Conservation (phyloP, 2,888 invertebrate genomes). For the Xestia ashworthii region DNA sequence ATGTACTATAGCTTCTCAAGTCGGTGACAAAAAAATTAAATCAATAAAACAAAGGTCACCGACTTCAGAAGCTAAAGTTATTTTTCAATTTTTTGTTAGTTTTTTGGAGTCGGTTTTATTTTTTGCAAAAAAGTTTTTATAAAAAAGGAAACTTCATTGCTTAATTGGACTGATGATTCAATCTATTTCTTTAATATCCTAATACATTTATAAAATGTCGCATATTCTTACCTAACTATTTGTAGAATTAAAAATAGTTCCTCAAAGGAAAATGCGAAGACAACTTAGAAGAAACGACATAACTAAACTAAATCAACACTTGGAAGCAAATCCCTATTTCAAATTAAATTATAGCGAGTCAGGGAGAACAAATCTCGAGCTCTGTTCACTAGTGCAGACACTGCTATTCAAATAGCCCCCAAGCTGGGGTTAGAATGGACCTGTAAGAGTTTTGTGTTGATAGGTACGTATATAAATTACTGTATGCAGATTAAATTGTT, state of each 20-base stretch:
- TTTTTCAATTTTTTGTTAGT: too few species aligned
- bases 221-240: not conserved
- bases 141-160: not conserved
- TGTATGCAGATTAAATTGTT: slow-evolving; percentile 39
- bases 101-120: too few species aligned
- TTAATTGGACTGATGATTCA: not conserved
- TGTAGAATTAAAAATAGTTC: slow-evolving; percentile 36
- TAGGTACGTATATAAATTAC: slow-evolving; percentile 43
- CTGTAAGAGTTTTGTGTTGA: slow-evolving; percentile 54
- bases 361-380: slow-evolving; percentile 52
- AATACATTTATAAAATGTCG: not conserved
- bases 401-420: slow-evolving; percentile 62
- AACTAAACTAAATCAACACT: slow-evolving; percentile 62
- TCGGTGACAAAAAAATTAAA: too few species aligned
- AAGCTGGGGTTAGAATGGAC: slow-evolving; percentile 40
- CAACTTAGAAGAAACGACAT: slow-evolving; percentile 54
- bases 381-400: slow-evolving; percentile 57
- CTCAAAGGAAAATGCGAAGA: slow-evolving; percentile 34
- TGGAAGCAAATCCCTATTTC: slow-evolving; percentile 60
- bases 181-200: not conserved
- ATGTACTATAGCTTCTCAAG: too few species aligned
- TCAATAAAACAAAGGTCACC: too few species aligned
- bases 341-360: slow-evolving; percentile 65
- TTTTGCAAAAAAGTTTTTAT: too few species aligned
- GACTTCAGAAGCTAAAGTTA: too few species aligned